These are phyloP conservation scores for Synergus japonicus DNA, from an alignment of 2,888 invertebrate genomes.

Conservation along the genomic window DNA sequence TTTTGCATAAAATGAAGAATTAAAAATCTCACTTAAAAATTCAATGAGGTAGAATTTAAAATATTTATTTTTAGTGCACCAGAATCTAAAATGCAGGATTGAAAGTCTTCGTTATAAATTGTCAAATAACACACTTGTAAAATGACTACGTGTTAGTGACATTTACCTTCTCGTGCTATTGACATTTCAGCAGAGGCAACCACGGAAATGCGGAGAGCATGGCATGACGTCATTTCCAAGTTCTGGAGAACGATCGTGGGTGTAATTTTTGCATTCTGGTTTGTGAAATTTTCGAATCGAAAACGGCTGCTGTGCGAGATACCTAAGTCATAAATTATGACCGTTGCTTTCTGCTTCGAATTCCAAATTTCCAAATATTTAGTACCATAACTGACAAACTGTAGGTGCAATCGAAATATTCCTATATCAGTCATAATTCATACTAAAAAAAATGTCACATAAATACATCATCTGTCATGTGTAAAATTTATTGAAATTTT, in stretches of 20 bases:
- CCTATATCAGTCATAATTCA: neutral
- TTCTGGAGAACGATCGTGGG: conserved; percentile 45
- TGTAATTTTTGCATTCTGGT: conserved; percentile 55
- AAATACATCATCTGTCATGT: neutral
- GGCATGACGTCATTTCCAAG: conserved; percentile 55
- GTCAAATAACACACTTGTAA: conserved; percentile 43
- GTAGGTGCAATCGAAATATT: neutral
- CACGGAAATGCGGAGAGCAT: conserved; percentile 42
- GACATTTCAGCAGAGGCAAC: conserved; percentile 47
- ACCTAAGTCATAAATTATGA: conserved; percentile 44
- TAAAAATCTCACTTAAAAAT: no score
- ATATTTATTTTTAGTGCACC: no score
- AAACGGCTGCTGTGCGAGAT: conserved; percentile 26
- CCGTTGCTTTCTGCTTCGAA: conserved; percentile 53
- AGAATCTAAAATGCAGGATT: neutral
- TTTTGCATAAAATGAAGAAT: no score
- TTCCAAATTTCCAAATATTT: conserved; percentile 7
- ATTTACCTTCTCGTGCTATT: conserved; percentile 65
- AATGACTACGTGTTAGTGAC: conserved; percentile 74
- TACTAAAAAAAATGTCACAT: neutral
- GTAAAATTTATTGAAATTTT: no score
- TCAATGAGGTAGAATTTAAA: no score
- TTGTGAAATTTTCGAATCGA: conserved; percentile 32
- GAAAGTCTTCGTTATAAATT: neutral
- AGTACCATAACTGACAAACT: neutral